Evolutionary conservation across 2,113 vertebrate genomes (phyloP).

Genomic region (Phaethon lepturus): DNA sequence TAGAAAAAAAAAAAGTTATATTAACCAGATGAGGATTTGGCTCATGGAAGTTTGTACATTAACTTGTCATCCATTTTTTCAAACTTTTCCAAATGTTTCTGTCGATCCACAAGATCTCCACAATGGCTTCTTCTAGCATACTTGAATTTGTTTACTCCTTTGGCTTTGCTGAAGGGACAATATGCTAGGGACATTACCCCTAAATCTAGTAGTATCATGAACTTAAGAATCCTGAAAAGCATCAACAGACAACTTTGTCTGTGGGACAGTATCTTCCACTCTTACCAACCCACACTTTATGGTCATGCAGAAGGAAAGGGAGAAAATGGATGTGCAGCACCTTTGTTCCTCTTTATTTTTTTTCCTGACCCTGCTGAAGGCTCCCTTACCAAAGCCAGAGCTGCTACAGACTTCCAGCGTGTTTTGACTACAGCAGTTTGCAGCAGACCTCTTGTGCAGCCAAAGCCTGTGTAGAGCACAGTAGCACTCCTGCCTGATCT

Average conservation of each 20-base stretch:
- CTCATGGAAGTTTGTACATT: not conserved
- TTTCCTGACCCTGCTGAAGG: not conserved
- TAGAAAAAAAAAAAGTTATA: not conserved
- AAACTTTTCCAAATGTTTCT: not conserved
- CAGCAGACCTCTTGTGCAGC: not conserved
- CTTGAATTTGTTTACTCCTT: not conserved
- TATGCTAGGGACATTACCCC: too few species aligned
- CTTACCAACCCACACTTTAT: not conserved
- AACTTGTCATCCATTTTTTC: conserved; percentile 4
- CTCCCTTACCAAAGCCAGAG: not conserved
- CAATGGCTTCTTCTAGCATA: not conserved
- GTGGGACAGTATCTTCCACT: not conserved
- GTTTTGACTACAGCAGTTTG: not conserved
- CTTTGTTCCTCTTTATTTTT: not conserved
- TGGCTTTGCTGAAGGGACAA: not conserved
- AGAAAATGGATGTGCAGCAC: not conserved
- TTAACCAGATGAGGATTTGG: conserved; percentile 52
- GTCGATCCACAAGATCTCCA: not conserved
- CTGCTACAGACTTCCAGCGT: not conserved
- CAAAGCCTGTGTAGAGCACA: not conserved
- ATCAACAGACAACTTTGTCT: not conserved
- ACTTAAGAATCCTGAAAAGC: not conserved
- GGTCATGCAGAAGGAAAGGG: not conserved
- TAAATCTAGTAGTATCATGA: not conserved
- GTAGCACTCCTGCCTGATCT: not conserved